These are phyloP conservation scores for Scomber scombrus DNA, from an alignment of 2,113 vertebrate species.

Conservation along the genomic window DNA sequence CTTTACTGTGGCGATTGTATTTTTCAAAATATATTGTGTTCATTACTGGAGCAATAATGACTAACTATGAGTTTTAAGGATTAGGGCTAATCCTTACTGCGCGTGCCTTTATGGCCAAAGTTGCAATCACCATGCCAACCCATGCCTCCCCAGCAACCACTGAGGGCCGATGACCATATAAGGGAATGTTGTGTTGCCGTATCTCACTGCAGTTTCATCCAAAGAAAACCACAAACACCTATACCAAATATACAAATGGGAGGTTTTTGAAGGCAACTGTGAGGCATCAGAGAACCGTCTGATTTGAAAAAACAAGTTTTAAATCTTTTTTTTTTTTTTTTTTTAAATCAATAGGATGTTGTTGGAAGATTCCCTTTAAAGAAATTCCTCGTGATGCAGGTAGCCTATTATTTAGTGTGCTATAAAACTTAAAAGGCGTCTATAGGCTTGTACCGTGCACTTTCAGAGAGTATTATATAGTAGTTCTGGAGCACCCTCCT, in stretches of 20 bases:
- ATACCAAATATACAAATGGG: neutral
- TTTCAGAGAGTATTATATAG: neutral
- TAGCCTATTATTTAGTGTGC: neutral
- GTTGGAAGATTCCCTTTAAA: neutral
- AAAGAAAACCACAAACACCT: constrained; percentile 4
- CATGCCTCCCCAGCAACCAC: constrained; percentile 49
- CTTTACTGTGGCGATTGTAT: neutral
- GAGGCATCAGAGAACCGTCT: neutral
- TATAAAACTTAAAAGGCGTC: neutral
- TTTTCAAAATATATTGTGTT: neutral
- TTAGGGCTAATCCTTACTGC: neutral
- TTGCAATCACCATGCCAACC: constrained; percentile 63
- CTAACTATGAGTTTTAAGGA: constrained; percentile 34
- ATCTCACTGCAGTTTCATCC: constrained; percentile 59
- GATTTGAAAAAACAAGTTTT: neutral
- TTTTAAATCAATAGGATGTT: neutral
- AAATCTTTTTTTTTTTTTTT: too few species aligned
- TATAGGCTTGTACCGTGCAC: constrained; percentile 4
- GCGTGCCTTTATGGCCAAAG: constrained; percentile 12
- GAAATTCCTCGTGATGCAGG: neutral
- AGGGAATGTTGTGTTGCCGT: constrained; percentile 31
- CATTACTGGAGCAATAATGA: constrained; percentile 8
- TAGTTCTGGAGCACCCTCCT: neutral
- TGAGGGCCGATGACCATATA: constrained; percentile 20
- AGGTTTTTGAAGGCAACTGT: too few species aligned